These are phyloP conservation scores for Cottus gobio DNA, from an alignment of 2,113 vertebrate genomes.

Conservation along the genomic window DNA sequence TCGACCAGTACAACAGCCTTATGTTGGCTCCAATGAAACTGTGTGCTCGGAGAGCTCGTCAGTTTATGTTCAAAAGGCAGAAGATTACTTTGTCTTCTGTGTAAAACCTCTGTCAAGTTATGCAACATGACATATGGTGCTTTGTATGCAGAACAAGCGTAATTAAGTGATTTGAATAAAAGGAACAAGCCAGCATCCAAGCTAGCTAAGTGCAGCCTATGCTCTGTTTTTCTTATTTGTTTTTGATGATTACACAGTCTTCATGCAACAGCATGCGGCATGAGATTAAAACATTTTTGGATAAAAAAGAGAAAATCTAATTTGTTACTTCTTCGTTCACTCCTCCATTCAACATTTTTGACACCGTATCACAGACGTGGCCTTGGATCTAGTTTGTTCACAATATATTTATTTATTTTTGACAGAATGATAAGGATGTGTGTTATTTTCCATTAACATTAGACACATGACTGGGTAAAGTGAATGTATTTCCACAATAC, in stretches of 20 bases:
- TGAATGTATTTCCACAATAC: not conserved
- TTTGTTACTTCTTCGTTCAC: not conserved
- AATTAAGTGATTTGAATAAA: constrained; percentile 36
- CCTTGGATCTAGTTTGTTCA: constrained; percentile 3
- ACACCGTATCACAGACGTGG: not conserved
- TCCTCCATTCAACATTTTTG: constrained; percentile 5
- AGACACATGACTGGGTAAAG: not conserved
- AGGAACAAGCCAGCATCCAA: not conserved
- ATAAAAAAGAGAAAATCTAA: constrained; percentile 13
- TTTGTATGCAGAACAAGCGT: constrained; percentile 24
- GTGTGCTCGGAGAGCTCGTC: not conserved
- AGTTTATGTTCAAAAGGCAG: not conserved
- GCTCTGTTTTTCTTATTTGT: constrained; percentile 3
- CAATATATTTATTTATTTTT: not conserved
- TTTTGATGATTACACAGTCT: constrained; percentile 7
- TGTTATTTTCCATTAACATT: too few relatives aligned
- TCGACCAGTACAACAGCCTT: not conserved
- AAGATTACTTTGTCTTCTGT: constrained; percentile 11
- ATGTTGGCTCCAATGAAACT: not conserved
- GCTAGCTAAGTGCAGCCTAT: not conserved
- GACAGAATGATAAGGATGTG: not conserved
- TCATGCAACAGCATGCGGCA: not conserved
- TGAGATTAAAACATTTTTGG: constrained; percentile 31
- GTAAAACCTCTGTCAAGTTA: constrained; percentile 39
- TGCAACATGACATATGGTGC: constrained; percentile 28